Conservation (phyloP, 2,113 vertebrate genomes). For the Gopherus evgoodei region DNA sequence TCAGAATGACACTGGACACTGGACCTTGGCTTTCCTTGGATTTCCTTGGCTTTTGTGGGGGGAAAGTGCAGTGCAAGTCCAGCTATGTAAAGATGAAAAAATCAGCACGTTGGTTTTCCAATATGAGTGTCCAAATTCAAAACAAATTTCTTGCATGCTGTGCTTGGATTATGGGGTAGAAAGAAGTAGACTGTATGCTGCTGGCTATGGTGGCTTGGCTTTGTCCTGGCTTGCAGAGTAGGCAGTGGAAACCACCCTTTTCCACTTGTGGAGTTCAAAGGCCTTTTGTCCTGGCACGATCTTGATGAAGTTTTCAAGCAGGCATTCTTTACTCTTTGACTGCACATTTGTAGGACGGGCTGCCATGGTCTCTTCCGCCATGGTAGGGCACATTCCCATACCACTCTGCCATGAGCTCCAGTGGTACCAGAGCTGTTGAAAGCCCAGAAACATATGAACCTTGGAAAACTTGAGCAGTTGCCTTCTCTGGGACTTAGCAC, state of each 20-base stretch:
- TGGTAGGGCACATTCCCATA: accelerated
- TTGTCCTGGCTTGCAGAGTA: background rate
- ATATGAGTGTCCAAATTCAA: background rate
- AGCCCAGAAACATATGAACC: background rate
- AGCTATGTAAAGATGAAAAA: background rate
- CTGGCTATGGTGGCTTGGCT: background rate
- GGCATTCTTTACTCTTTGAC: background rate
- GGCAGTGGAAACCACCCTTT: background rate
- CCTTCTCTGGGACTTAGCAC: background rate
- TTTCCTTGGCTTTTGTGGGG: accelerated
- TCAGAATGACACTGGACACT: background rate
- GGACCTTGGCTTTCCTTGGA: too few relatives aligned
- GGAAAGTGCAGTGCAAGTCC: accelerated
- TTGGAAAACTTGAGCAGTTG: background rate
- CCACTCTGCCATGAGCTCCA: accelerated
- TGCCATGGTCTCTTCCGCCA: background rate
- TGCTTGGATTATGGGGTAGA: background rate
- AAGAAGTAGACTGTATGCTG: background rate
- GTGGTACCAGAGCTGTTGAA: background rate
- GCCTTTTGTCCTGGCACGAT: background rate
- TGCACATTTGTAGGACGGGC: background rate
- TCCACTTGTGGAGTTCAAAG: background rate
- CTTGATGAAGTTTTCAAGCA: accelerated
- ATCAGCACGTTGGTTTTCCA: background rate
- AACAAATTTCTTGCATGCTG: background rate